Evolutionary conservation across 2,888 invertebrate species (phyloP), one percentile per base, ranked within the genome.

Genomic region (Campoplex nolae): DNA sequence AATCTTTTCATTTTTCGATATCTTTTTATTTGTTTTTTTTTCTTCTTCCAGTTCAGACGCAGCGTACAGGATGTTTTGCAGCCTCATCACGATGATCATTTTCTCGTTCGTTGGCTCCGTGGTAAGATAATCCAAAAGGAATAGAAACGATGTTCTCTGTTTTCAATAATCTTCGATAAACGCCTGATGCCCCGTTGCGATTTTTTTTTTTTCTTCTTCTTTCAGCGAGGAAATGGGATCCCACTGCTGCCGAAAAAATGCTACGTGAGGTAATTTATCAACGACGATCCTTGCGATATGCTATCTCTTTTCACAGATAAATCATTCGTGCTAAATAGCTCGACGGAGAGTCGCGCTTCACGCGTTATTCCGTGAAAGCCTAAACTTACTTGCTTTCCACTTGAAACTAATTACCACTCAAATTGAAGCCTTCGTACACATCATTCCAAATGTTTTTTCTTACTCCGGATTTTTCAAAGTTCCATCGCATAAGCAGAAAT

Each of bases 171-270:
- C 45, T 23, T 83, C 32, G 23, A 28, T 62, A 32, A 73, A 23
- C 23, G 23, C 23, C 23, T 23, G 23, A 23, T 83, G 86, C 35
- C 83, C 84, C 85, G 90, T 88, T 90, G 96, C 86, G 13, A 35
- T 38, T 56, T 62, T 32, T 62, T 4, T 32, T 1, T 4, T 51
- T 32, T 1, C 1, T 51, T 11, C 95, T 13, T 32, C 9, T 4
- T 51, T 11, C 95, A 98, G 98, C 98, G 3, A 95, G 98, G 92
- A 97, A 97, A 94, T 98, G 98, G 97, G 97, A 98, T 93, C 93
- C 97, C 0, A 97, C 96, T 77, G 98, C 97, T n/a, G 98, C 98
- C 0, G 98, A 98, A 94, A 97, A 97, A 95, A 98, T 98, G 98
- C 95, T 98, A 2, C 95, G 98, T 95, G 97, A 97, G 92, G 98